Percentiles rank a stretch among this genome's conserved stretches.
phyloP scores from a whole-genome alignment of 2,113 vertebrate species.

The Semnornis frantzii region DNA sequence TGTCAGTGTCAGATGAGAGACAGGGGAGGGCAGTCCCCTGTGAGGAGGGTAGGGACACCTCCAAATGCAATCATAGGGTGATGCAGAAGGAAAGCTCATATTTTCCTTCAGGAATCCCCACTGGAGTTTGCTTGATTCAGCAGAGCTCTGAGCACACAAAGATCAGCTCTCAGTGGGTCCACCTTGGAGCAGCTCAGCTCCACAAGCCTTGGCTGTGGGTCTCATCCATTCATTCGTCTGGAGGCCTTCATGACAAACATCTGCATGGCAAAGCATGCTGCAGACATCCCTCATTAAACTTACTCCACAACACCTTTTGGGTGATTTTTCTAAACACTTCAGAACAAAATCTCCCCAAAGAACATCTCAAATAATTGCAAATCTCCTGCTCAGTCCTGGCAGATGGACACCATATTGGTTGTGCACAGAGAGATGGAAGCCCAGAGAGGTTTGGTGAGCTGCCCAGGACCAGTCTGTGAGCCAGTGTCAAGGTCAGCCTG shows the following conservation, averaged over 20 bases:
- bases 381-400: not conserved
- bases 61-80: rapidly evolving
- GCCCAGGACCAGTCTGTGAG: not conserved
- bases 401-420: rapidly evolving
- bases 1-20: not conserved
- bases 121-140: not conserved
- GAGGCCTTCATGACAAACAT: not conserved
- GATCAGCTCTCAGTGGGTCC: not conserved
- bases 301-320: too few relatives aligned
- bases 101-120: not conserved
- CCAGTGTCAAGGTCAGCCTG: not conserved
- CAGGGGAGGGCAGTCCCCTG: not conserved
- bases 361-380: not conserved
- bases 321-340: not conserved
- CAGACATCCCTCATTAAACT: not conserved
- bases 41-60: not conserved
- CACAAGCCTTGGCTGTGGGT: not conserved
- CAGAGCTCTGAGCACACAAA: not conserved
- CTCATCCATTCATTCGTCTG: not conserved
- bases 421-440: not conserved
- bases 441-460: not conserved
- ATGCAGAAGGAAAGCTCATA: not conserved
- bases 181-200: not conserved
- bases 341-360: not conserved
- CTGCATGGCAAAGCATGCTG: not conserved